Percentiles rank a stretch among this genome's conserved stretches.
Evolutionary conservation across 2,888 invertebrate species (phyloP).

Genomic region (Arenicola marina): DNA sequence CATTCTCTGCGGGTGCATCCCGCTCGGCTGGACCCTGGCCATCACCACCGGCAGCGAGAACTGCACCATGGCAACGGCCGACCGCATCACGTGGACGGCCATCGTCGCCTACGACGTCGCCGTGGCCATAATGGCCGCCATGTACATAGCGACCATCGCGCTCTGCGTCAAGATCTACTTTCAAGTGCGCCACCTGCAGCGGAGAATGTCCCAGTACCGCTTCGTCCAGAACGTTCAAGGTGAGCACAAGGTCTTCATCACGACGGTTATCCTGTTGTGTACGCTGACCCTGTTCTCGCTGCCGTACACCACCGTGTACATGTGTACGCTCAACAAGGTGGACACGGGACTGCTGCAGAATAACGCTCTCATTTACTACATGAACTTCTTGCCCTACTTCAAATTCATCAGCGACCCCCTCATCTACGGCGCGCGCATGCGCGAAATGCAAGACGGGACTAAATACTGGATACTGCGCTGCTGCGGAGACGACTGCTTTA

Average conservation of each 20-base stretch:
- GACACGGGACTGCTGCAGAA: conserved; percentile 5
- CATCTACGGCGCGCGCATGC: conserved; percentile 31
- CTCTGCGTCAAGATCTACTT: conserved; percentile 27
- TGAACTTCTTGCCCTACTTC: conserved; percentile 31
- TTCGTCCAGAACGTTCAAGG: conserved; percentile 24
- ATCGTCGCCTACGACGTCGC: conserved; percentile 18
- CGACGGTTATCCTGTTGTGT: conserved; percentile 27
- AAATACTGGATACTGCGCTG: too few relatives aligned
- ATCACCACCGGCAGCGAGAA: not conserved
- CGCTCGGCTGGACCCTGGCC: conserved; percentile 7
- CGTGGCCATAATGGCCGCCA: conserved; percentile 14
- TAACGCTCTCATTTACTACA: conserved; percentile 22
- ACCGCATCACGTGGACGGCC: not conserved
- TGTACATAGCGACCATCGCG: conserved; percentile 22
- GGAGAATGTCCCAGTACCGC: conserved; percentile 28
- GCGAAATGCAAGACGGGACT: not conserved
- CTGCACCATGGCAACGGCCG: not conserved
- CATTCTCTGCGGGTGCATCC: conserved; percentile 6
- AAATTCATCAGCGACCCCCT: conserved; percentile 34
- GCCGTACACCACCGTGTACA: conserved; percentile 27
- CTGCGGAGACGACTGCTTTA: too few relatives aligned
- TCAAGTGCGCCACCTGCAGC: conserved; percentile 23
- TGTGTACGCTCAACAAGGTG: conserved; percentile 15
- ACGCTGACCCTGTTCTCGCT: conserved; percentile 27
- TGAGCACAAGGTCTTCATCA: conserved; percentile 30